Evolutionary conservation across 2,113 vertebrate species (phyloP).

Genomic region (Cryptomyrus ogoouensis): DNA sequence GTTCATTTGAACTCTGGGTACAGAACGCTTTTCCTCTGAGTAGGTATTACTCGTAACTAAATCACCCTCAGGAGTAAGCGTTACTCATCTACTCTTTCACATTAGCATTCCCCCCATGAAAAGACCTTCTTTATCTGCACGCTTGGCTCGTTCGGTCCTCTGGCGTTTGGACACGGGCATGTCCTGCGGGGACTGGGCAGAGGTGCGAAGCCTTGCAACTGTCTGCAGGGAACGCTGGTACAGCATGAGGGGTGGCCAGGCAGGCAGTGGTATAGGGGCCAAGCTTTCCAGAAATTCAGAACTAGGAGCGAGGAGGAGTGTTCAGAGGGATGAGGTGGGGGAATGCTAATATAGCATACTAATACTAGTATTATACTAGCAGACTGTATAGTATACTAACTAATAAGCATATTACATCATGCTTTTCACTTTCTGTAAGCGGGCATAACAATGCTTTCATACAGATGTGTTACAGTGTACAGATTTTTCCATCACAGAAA

Average conservation of each 20-base stretch:
- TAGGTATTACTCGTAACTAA: neutral
- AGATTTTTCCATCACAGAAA: neutral
- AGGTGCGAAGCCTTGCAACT: conserved; percentile 10
- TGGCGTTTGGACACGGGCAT: conserved; percentile 45
- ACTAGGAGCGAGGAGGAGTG: conserved; percentile 42
- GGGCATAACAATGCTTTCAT: too few relatives aligned
- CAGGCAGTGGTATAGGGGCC: conserved; percentile 48
- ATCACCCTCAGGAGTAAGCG: neutral
- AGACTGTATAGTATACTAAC: too few relatives aligned
- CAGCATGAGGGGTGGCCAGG: conserved; percentile 54
- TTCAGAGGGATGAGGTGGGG: neutral
- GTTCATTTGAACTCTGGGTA: neutral
- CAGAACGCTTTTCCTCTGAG: neutral
- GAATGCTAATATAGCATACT: neutral
- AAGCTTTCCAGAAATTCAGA: conserved; percentile 49
- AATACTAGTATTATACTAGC: too few relatives aligned
- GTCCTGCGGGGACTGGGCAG: neutral
- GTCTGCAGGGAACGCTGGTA: conserved; percentile 61
- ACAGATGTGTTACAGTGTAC: neutral
- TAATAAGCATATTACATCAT: conserved; percentile 35
- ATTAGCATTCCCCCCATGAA: neutral
- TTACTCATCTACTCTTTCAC: neutral
- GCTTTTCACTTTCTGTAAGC: conserved; percentile 19
- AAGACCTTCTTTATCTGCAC: neutral
- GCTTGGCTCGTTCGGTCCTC: conserved; percentile 14